phyloP scores from a whole-genome alignment of 2,888 invertebrate genomes.

The Gnatocerus cornutus region DNA sequence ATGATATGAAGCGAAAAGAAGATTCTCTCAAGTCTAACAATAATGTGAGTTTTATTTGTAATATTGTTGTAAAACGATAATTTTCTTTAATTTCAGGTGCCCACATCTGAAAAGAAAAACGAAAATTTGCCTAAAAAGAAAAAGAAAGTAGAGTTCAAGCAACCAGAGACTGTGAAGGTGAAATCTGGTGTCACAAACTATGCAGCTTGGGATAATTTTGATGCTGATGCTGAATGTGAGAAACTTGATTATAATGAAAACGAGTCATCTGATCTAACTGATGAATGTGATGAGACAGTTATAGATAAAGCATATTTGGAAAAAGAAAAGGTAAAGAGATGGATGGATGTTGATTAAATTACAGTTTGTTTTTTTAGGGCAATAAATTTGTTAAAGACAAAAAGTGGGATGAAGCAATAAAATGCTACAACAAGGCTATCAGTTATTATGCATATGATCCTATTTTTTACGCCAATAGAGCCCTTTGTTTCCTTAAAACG shows the following conservation, averaged over 20 bases:
- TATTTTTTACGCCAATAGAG: constrained; percentile 90
- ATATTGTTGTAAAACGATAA: no score
- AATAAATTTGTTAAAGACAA: constrained; percentile 85
- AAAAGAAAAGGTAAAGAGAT: constrained; percentile 78
- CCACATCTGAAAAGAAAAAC: not conserved
- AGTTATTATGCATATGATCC: constrained; percentile 85
- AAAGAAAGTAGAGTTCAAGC: constrained; percentile 1
- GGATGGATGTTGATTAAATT: constrained; percentile 19
- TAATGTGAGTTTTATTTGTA: constrained; percentile 22
- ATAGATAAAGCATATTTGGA: constrained; percentile 79
- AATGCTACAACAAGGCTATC: constrained; percentile 91
- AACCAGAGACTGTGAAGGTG: constrained; percentile 9
- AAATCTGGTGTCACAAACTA: constrained; percentile 74
- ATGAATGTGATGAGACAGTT: constrained; percentile 74
- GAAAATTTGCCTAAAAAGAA: constrained; percentile 17
- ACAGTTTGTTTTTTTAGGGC: constrained; percentile 74
- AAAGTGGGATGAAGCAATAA: constrained; percentile 89
- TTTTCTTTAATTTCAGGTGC: not conserved
- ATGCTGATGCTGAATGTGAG: constrained; percentile 81
- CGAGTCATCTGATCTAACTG: constrained; percentile 70
- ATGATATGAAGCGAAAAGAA: constrained; percentile 83
- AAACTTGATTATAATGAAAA: constrained; percentile 74
- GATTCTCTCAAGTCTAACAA: constrained; percentile 36
- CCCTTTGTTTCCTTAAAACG: constrained; percentile 88
- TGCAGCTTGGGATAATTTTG: constrained; percentile 85